Evolutionary conservation across 2,888 invertebrate genomes (phyloP), one percentile per base, ranked within the genome.

Genomic region (Ligdia adustata): DNA sequence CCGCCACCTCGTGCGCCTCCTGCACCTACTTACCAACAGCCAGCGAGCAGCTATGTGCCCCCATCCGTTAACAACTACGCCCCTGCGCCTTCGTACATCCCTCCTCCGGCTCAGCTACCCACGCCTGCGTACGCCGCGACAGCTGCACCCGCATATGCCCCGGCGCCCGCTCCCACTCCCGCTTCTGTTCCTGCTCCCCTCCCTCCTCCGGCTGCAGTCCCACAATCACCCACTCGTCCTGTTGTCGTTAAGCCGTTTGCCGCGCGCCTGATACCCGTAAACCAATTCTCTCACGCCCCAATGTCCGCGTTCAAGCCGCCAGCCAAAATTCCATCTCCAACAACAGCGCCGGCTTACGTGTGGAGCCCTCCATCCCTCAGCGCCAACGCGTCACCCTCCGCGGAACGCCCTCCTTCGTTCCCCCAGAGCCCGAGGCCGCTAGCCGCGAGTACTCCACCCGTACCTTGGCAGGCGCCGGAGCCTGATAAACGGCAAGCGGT

Each of bases 241-340:
- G 48, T 72, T 6, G 60, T 72, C 46, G 71, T 81, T 18, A 84
- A 91, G 57, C 90, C 91, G 27, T 90, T 91, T 44, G 82, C 85
- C 12, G 89, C 93, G 14, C 91, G 92, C 68, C 92, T 93, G 5
- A 79, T 92, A 27, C 92, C 92, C 1, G 91, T 94, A 0, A 95
- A 95, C 70, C 92, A 94, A 61, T 95, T 95, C 66, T 94, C 93
- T 13, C 95, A 95, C 71, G 95, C 95, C 0, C 94, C 94, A 0
- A 92, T 94, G 87, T 95, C 95, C 5, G 95, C 94, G 2, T 95
- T 95, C 66, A 93, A 93, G 57, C 95, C 94, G 1, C 90, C 88
- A 48, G 82, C 88, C 46, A 90, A 81, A 57, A 80, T 81, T 46
- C 69, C 69, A 15, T 90, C 82, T 4, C 89, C 90, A 2, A 77